Base-by-base conservation (phyloP, 2,797 vertebrate genomes). In the Mormyrops attenuatus region DNA sequence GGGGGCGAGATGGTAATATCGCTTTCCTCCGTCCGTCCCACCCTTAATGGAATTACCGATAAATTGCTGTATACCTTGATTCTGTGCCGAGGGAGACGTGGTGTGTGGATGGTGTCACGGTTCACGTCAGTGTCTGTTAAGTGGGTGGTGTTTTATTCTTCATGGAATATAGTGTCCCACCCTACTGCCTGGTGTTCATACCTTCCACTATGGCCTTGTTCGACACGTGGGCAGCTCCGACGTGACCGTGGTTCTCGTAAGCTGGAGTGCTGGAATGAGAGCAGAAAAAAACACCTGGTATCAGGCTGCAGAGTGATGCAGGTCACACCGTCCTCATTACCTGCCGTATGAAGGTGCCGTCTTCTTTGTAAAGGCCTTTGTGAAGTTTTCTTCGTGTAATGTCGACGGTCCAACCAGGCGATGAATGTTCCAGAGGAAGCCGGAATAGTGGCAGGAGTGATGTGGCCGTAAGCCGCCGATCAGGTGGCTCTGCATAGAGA, bases 351-450 rank as follows among this genome's bases (percentile, higher is more conserved):
- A 92, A 95, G 94, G 95, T 95, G 95, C 95, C 95, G 93, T 95
- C 95, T 95, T 95, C 94, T 94, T 93, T 94, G 92, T 91, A 90
- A 90, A 93, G 93, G 95, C 94, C 94, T 95, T 95, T 94, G 94
- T 95, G 91, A 94, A 94, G 94, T 94, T 94, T 92, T 94, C 95
- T 94, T 95, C 94, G 94, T 88, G 92, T 94, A 94, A 93, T 95
- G 94, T 93, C 94, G 95, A 96, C 94, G 94, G 95, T 95, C 95
- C 94, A 94, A 95, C 95, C 95, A 93, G 91, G 93, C 30, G 95
- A 95, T 95, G 95, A 94, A 93, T 91, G 93, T 93, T 91, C 80
- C 92, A 89, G 91, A 89, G 94, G 95, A 93, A 92, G 94, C 94
- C 95, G 95, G 92, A 94, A 91, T 91, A 89, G 92, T 89, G 66